These are phyloP conservation scores for Acanthornis magna DNA, from an alignment of 2,797 vertebrate genomes.

Conservation along the genomic window DNA sequence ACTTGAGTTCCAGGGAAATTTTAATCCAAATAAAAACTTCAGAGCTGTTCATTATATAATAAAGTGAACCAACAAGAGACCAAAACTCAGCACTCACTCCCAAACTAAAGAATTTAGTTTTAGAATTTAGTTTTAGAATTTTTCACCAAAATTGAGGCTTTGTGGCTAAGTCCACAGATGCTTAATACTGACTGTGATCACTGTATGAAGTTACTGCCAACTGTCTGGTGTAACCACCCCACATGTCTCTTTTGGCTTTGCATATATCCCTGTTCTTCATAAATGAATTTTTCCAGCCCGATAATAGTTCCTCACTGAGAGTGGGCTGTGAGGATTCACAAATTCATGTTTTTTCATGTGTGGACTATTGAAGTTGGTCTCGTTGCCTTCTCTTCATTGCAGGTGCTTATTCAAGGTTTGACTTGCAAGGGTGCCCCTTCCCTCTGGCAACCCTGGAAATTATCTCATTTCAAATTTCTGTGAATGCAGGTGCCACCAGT, in stretches of 20 bases:
- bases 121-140: no score
- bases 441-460: not conserved
- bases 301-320: not conserved
- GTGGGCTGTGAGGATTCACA: not conserved
- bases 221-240: not conserved
- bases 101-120: constrained; percentile 13
- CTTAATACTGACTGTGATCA: not conserved
- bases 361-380: not conserved
- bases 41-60: constrained; percentile 15
- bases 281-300: not conserved
- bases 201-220: not conserved
- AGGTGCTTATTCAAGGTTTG: not conserved
- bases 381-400: not conserved
- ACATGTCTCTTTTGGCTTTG: not conserved
- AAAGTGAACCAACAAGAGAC: constrained; percentile 10
- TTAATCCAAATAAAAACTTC: constrained; percentile 48
- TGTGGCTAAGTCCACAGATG: not conserved
- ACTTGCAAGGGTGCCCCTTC: not conserved
- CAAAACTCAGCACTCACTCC: not conserved
- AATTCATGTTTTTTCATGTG: not conserved
- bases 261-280: not conserved
- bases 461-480: not conserved
- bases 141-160: not conserved
- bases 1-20: constrained; percentile 39
- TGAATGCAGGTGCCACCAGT: not conserved